These are phyloP conservation scores for Drosophila tanythrix DNA, from an alignment of 2,888 invertebrate genomes.

Conservation along the genomic window DNA sequence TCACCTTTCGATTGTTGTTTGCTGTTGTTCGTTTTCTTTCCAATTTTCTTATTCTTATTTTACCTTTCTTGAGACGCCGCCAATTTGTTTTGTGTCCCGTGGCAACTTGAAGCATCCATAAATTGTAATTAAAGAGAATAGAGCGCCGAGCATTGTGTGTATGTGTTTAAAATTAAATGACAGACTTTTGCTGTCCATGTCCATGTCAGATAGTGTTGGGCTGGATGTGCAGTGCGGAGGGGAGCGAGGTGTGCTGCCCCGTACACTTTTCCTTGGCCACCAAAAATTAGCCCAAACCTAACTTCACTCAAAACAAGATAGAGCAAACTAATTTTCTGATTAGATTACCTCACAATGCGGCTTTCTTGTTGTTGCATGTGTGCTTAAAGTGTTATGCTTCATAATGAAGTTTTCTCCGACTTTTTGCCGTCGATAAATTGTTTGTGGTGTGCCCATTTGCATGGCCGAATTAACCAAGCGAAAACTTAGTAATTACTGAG, in stretches of 20 bases:
- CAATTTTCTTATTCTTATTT: constrained; percentile 36
- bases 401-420: neutral
- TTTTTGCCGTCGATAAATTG: neutral
- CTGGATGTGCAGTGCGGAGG: neutral
- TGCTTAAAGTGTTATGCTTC: neutral
- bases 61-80: constrained; percentile 52
- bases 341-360: constrained; percentile 66
- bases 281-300: constrained; percentile 46
- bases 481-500: neutral
- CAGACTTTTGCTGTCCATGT: neutral
- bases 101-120: constrained; percentile 66
- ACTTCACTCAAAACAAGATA: constrained; percentile 65
- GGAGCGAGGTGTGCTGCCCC: constrained; percentile 2
- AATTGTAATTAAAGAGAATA: constrained; percentile 73
- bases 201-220: neutral
- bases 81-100: constrained; percentile 59
- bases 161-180: neutral
- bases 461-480: neutral
- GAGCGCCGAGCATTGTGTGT: constrained; percentile 20
- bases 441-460: neutral
- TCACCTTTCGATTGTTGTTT: constrained; percentile 17
- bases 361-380: constrained; percentile 4
- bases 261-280: constrained; percentile 38
- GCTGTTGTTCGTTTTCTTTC: neutral
- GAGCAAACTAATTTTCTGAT: constrained; percentile 69